Percentiles rank a stretch among this genome's conserved stretches.
These are phyloP conservation scores for Gopherus evgoodei DNA, from an alignment of 2,113 vertebrate genomes.

Conservation along the genomic window DNA sequence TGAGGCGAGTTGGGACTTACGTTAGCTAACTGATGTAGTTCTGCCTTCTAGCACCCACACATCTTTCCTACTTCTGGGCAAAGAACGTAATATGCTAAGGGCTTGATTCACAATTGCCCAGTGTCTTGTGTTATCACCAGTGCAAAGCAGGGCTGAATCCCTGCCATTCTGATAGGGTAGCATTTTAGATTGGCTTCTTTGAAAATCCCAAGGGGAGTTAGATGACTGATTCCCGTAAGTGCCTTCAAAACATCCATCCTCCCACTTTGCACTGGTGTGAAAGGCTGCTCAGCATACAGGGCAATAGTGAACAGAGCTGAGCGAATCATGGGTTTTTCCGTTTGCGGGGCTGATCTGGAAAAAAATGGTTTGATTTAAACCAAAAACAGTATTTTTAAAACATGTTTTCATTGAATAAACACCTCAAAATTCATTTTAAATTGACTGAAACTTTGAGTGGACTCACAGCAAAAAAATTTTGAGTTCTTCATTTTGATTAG, in stretches of 20 bases:
- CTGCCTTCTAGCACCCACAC: neutral
- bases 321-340: neutral
- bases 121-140: fast-evolving
- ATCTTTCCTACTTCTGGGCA: no score
- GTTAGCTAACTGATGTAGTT: neutral
- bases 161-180: fast-evolving
- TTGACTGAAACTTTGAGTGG: neutral
- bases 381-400: neutral
- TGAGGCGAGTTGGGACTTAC: fast-evolving
- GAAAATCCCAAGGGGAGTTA: neutral
- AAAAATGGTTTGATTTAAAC: neutral
- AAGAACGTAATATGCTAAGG: no score
- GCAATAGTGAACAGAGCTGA: neutral
- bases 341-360: neutral
- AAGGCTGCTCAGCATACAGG: fast-evolving
- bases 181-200: neutral
- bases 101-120: fast-evolving
- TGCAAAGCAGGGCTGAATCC: fast-evolving
- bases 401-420: neutral
- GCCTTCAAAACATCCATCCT: neutral
- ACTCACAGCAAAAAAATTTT: neutral
- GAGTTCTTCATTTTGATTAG: neutral
- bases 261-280: neutral
- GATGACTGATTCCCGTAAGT: neutral
- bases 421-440: neutral